Base-by-base conservation (phyloP, 2,797 vertebrate genomes). In the Gallinago stenura region DNA sequence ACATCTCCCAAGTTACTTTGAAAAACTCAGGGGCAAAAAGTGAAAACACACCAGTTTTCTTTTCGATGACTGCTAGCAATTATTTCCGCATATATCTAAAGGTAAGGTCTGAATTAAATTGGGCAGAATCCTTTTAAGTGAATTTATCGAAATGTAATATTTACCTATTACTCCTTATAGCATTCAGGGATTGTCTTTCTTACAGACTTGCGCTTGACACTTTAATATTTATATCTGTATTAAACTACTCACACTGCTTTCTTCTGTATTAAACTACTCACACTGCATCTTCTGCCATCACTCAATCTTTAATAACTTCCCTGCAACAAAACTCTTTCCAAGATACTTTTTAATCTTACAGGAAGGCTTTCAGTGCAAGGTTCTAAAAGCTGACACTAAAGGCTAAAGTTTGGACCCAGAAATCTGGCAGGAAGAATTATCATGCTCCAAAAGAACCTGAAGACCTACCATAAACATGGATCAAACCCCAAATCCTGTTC, bases 221-320 rank as follows among this genome's bases (percentile, higher is more conserved):
- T 83, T 89, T 65, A 95, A 95, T 93, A 87, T 85, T 89, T 91
- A 54, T 53, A 53, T 30, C 64, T 66, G 3, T 62, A 80, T 94
- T 79, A 94, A 93, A 76, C 75, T 61, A 58, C 46, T 89, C 12
- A 4, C 31, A 5, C 37, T 41, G 62, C 46, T 92, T 89, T 71
- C 37, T 37, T 30, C 64, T 66, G 3, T 62, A 80, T 94, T 79
- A 94, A 93, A 76, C 75, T 61, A 58, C 46, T 89, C 12, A 4
- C 66, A 75, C 64, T 45, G 30, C 37, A 80, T 66, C 30, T 69
- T 61, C 73, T 91, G 24, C 39, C 66, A 80, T 85, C 68, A 45
- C 14, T 94, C 62, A 21, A 28, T 26, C 64, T 76, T 65, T 46
- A 62, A 85, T 62, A 89, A 56, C 54, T 66, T 70, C 24, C 51